Evolutionary conservation across 1,140 invertebrate genomes (phyloP), one percentile per base, ranked within the genome.

Genomic region (Drosophila sp.): DNA sequence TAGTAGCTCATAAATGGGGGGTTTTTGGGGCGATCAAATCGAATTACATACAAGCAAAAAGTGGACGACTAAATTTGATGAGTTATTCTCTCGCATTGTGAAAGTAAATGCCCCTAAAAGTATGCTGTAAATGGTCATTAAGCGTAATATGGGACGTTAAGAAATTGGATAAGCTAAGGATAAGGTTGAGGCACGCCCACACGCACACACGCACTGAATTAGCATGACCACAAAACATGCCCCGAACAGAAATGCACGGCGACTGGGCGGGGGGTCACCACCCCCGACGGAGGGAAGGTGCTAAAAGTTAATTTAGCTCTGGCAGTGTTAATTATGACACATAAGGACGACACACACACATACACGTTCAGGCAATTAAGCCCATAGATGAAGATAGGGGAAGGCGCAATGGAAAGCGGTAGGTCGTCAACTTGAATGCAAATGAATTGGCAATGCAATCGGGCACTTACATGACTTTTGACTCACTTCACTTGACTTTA

Each of bases 241-340:
- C 2, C 6, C 44, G 4, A 50, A 50, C 40, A 41, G 11, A 41
- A 41, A n/a, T 41, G 10, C 40, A 17, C 17, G 17, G 17, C 17
- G 17, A 17, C 17, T 17, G 17, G 17, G 17, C 17, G 17, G 17
- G 17, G 17, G 17, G 17, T 17, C 17, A 17, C 17, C 17, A 17
- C 17, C 17, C 17, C 17, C 17, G 17, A 17, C 17, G 17, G 17
- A 17, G 17, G 23, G 44, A 27, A 50, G 27, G 23, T 50, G 6
- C 44, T 50, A 44, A 63, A 63, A 63, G 67, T 79, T 71, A 75
- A 78, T 78, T 75, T 66, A 60, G 67, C 57, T 47, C 1, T 50
- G 44, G 44, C 23, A 70, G 32, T 44, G 23, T 68, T 69, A 77
- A 79, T 79, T 68, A 65, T 55, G 29, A 55, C 61, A 63, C 23